These are phyloP conservation scores for Labia minor DNA, from an alignment of 2,888 invertebrate genomes.

Conservation along the genomic window DNA sequence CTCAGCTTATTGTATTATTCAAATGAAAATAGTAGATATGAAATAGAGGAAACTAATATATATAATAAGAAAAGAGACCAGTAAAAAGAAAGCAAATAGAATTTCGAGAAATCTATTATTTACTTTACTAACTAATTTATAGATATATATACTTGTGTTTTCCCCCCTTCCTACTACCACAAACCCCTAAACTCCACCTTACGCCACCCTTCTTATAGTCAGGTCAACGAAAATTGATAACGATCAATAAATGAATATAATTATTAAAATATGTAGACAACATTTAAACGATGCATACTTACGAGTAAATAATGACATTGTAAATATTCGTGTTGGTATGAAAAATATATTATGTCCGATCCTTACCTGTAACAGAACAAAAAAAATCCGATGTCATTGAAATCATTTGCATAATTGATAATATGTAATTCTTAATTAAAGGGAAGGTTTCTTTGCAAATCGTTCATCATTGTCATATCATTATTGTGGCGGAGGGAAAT, in stretches of 20 bases:
- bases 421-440: slow-evolving; percentile 7
- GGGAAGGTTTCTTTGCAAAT: neutral
- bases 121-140: neutral
- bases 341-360: slow-evolving; percentile 1
- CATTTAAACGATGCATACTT: neutral
- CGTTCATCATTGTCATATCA: neutral
- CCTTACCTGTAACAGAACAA: slow-evolving; percentile 4
- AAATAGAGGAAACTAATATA: no score
- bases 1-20: no score
- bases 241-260: neutral
- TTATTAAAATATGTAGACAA: neutral
- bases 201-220: no score
- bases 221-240: neutral
- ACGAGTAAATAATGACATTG: neutral
- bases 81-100: no score
- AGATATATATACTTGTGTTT: neutral
- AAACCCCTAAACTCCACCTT: no score
- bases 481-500: neutral
- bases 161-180: no score
- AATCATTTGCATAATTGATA: neutral
- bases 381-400: neutral
- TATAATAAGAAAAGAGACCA: no score
- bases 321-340: neutral
- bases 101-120: neutral
- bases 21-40: no score